Percentiles rank a stretch among this genome's conserved stretches.
Evolutionary conservation across 2,113 vertebrate species (phyloP).

Genomic region (Mus spicilegus): DNA sequence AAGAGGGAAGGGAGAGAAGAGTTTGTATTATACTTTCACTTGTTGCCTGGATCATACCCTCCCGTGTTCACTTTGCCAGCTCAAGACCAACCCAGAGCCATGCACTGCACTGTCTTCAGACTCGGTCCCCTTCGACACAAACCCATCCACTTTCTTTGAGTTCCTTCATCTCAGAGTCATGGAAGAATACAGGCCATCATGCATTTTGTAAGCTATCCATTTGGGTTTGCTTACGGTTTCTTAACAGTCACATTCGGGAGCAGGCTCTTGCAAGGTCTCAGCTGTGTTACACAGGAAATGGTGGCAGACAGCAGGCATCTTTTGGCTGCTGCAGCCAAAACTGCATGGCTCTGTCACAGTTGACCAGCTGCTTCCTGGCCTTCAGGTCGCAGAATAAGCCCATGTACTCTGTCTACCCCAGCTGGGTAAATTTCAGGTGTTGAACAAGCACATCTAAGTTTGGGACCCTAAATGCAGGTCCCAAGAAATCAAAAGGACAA

Average conservation of each 20-base stretch:
- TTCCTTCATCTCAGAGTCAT: not conserved
- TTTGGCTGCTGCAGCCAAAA: not conserved
- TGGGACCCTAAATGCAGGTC: slow-evolving; percentile 84
- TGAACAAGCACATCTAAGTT: slow-evolving; percentile 86
- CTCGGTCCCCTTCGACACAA: not conserved
- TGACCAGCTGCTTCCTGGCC: not conserved
- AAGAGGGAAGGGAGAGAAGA: too few relatives aligned
- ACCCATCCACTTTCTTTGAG: not conserved
- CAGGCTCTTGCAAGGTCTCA: not conserved
- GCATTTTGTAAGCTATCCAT: not conserved
- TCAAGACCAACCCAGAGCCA: not conserved
- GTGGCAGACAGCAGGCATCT: not conserved
- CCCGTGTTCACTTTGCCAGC: not conserved
- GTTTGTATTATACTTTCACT: not conserved
- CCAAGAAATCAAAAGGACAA: slow-evolving; percentile 78
- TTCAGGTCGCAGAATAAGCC: not conserved
- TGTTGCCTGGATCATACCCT: not conserved
- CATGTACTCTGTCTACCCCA: slow-evolving; percentile 86
- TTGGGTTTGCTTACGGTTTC: not conserved
- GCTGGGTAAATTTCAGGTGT: slow-evolving; percentile 85
- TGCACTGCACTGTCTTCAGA: not conserved
- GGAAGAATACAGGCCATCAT: not conserved
- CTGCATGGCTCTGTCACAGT: not conserved
- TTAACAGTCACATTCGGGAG: not conserved
- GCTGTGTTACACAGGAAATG: not conserved